These are phyloP conservation scores for Saxicola maurus DNA, from an alignment of 2,797 vertebrate species.

Conservation along the genomic window DNA sequence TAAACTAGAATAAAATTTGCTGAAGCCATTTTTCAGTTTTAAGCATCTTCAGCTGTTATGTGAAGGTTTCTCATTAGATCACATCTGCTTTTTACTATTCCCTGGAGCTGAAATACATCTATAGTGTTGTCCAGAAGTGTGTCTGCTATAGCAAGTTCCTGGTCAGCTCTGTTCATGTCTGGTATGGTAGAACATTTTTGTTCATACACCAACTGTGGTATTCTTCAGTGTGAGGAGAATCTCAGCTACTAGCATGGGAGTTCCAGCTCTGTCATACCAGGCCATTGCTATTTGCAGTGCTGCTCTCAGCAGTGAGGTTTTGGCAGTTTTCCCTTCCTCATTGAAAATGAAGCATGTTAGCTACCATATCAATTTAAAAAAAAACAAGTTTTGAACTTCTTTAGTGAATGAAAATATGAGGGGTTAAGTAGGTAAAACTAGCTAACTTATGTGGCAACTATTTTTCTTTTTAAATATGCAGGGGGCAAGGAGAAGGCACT, in stretches of 20 bases:
- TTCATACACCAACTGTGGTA: not conserved
- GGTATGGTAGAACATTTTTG: not conserved
- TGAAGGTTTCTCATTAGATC: not conserved
- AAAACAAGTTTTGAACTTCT: not conserved
- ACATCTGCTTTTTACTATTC: not conserved
- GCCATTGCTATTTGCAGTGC: not conserved
- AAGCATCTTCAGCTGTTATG: not conserved
- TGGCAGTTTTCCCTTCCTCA: not conserved
- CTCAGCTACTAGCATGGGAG: no score
- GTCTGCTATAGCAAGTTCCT: not conserved
- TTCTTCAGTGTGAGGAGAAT: not conserved
- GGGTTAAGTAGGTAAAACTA: not conserved
- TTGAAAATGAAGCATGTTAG: not conserved
- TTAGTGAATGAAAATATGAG: not conserved
- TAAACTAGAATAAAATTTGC: not conserved
- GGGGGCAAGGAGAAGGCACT: not conserved
- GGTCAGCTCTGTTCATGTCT: not conserved
- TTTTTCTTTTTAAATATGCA: not conserved
- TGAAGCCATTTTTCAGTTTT: not conserved
- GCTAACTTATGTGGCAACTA: rapidly evolving
- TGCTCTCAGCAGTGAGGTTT: not conserved
- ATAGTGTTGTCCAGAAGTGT: not conserved
- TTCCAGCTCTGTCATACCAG: not conserved
- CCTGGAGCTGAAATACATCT: not conserved
- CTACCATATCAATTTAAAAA: not conserved